Base-by-base conservation (phyloP, 2,888 invertebrate species). In the Notodromas monacha region DNA sequence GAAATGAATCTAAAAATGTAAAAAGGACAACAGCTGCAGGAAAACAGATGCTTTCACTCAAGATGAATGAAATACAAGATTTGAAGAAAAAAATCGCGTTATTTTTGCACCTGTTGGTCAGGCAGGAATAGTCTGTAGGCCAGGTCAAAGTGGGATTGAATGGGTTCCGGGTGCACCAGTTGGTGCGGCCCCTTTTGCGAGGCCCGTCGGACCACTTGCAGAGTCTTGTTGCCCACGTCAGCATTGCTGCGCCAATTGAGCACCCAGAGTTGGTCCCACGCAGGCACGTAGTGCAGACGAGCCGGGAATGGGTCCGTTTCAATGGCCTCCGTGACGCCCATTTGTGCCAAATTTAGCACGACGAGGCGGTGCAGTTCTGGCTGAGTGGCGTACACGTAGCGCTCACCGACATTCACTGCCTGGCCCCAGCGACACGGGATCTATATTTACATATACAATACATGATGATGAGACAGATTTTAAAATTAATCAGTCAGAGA, bases 191-290 rank as follows among this genome's bases (percentile, higher is more conserved):
- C 45, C 3, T 38, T 37, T 29, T 42, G 10, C 5, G 27, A 27
- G 6, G 21, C 21, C 6, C n/a, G 6, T 8, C 6, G 8, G n/a
- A 21, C 21, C 8, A 21, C 21, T 21, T 65, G 60, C 30, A 66
- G 57, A 3, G 65, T 65, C 46, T 65, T 65, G 33, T 59, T 54
- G 3, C 63, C 62, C 28, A 55, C 52, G 38, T 60, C 55, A 37
- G 53, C 53, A 27, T 53, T 47, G 29, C 31, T 54, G 28, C 63
- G 54, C 65, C 65, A 67, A 44, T 66, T 66, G 31, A 67, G 46
- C 12, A 68, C 56, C 68, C 68, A 68, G 2, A 68, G 61, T 46
- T 68, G 67, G 45, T 68, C 68, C 37, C 67, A 47, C 40, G 64
- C 61, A 10, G 60, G 57, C 2, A 68, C 61, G 45, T 68, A 67